Evolutionary conservation across 2,888 invertebrate genomes (phyloP).

Genomic region (Poecilobothrus nobilitatus): DNA sequence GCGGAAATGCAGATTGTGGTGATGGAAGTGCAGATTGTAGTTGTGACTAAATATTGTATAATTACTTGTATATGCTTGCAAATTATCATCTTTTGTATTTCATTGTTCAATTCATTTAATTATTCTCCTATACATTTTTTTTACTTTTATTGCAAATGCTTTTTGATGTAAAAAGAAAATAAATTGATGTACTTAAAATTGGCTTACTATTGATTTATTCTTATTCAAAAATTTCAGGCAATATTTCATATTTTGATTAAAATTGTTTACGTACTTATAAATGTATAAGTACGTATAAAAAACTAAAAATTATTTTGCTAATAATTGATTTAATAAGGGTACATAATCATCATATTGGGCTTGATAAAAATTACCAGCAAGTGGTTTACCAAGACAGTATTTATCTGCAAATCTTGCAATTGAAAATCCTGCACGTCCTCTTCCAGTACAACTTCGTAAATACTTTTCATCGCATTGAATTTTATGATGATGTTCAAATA

Average conservation of each 20-base stretch:
- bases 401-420: slow-evolving; percentile 66
- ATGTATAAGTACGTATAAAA: too few relatives aligned
- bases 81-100: too few relatives aligned
- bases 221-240: too few relatives aligned
- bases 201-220: too few relatives aligned
- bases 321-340: slow-evolving; percentile 73
- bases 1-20: slow-evolving; percentile 11
- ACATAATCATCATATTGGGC: slow-evolving; percentile 86
- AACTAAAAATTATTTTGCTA: slow-evolving; percentile 43
- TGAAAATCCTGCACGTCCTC: slow-evolving; percentile 54
- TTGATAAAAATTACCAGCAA: slow-evolving; percentile 81
- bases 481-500: slow-evolving; percentile 62
- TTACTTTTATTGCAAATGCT: too few relatives aligned
- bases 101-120: too few relatives aligned
- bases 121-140: too few relatives aligned
- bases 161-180: too few relatives aligned
- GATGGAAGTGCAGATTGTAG: slow-evolving; percentile 10
- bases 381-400: slow-evolving; percentile 65
- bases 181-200: too few relatives aligned
- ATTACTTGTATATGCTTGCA: slow-evolving; percentile 18
- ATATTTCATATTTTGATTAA: too few relatives aligned
- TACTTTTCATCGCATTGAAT: slow-evolving; percentile 50
- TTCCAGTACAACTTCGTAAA: slow-evolving; percentile 38
- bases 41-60: neutral
- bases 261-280: too few relatives aligned